Evolutionary conservation across 2,113 vertebrate species (phyloP), one percentile per base, ranked within the genome.

Genomic region (Bubo scandiacus): DNA sequence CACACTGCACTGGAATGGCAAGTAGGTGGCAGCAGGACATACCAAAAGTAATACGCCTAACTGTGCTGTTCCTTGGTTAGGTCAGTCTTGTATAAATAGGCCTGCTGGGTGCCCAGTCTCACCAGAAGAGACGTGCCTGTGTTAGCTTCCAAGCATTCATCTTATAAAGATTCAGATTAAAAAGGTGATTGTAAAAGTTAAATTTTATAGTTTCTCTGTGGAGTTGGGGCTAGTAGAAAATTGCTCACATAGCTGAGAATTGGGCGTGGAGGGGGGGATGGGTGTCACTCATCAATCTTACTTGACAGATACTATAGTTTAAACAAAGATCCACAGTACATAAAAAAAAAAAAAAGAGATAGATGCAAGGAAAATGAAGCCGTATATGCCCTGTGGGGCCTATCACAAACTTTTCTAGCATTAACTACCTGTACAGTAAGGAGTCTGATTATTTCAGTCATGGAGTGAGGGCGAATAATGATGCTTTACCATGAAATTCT

Each of bases 311-410:
- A 21, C 7, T 55, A 1, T 26, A 61, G 9, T 52, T 88, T 36
- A 65, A 72, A 68, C 5, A 11, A 63, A 29, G 15, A 59, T 55
- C 7, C 10, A 18, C 9, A 5, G 11, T n/a, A 11, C 22, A 17
- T 34, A 40, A n/a, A 30, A 30, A 7, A n/a, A 42, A 43, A 11
- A 3, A 26, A 36, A 36, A 36, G 36, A 36, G 36, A 5, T 2
- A 55, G 23, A 78, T 20, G 4, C 22, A 59, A 71, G 47, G 29
- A 45, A 57, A 74, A 32, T 32, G 4, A 45, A 75, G 51, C 8
- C 2, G 1, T 16, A 4, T 22, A 0, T 66, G 27, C 0, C 1
- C 10, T 40, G 1, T 45, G 25, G 19, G 12, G 5, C 12, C n/a
- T 32, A 2, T 67, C 32, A 22, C 18, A 26, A 57, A 67, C 20